Percentiles rank a stretch among this genome's conserved stretches.
phyloP scores from a whole-genome alignment of 2,113 vertebrate genomes.

The Tyrannus savana region DNA sequence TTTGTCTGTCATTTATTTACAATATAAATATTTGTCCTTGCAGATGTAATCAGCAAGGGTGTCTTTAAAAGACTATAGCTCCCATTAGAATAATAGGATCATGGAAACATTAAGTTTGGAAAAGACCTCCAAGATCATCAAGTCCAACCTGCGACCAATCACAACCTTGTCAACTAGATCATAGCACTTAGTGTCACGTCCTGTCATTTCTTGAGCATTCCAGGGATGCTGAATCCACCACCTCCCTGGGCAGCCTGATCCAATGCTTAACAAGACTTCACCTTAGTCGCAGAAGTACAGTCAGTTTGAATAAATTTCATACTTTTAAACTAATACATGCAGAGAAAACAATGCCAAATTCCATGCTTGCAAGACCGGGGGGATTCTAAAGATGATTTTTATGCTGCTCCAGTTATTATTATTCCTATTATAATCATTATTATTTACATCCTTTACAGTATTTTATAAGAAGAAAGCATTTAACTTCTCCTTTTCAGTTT shows the following conservation, averaged over 20 bases:
- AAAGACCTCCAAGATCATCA: neutral
- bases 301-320: neutral
- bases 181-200: rapidly evolving
- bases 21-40: neutral
- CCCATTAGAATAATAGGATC: neutral
- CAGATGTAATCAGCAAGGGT: neutral
- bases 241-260: neutral
- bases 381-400: neutral
- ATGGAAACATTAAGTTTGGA: neutral
- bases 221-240: neutral
- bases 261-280: neutral
- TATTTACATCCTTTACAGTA: rapidly evolving
- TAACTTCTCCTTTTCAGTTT: neutral
- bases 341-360: neutral
- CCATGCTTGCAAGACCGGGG: neutral
- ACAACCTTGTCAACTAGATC: neutral
- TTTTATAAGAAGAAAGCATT: neutral
- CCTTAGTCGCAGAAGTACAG: neutral
- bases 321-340: neutral
- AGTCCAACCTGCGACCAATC: neutral
- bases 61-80: neutral
- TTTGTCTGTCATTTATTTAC: neutral
- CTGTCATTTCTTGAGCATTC: neutral
- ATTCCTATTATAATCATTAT: neutral
- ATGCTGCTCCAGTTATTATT: neutral